A percentile compares a stretch with the other conserved stretches of the same genome.
Evolutionary conservation across 2,113 vertebrate genomes (phyloP).

Genomic region (Tupaia chinensis): DNA sequence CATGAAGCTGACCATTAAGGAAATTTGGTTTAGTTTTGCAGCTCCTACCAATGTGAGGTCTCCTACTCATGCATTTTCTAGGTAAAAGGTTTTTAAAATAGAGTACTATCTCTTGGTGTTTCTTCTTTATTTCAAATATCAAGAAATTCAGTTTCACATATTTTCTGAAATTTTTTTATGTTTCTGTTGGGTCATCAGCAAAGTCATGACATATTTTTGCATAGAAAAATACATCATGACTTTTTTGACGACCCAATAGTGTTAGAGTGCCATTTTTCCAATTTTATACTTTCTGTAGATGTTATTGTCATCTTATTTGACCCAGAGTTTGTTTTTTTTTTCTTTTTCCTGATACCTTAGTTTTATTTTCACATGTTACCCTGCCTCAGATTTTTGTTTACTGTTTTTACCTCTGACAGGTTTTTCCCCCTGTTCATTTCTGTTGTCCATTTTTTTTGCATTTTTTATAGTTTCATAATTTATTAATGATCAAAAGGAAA

Average conservation of each 20-base stretch:
- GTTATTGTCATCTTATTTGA: neutral
- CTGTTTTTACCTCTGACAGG: neutral
- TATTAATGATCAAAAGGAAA: conserved; percentile 20
- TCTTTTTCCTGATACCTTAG: neutral
- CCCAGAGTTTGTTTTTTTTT: no score
- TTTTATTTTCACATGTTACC: neutral
- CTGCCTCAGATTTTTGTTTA: neutral
- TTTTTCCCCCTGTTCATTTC: neutral
- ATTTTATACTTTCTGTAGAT: neutral
- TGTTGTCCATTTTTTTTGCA: neutral
- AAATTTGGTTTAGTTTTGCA: conserved; percentile 99
- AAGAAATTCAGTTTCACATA: neutral
- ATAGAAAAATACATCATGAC: no score
- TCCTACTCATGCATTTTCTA: conserved; percentile 93
- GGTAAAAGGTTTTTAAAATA: conserved; percentile 84
- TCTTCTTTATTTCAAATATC: neutral
- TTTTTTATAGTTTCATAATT: conserved; percentile 16
- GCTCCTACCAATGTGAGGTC: conserved; percentile 98
- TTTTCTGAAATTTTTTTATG: neutral
- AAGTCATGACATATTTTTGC: no score
- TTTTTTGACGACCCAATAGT: neutral
- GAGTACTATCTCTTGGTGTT: neutral
- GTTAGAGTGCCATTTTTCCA: neutral
- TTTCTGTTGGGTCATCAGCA: no score
- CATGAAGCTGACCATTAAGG: conserved; percentile 97